phyloP scores from a whole-genome alignment of 1,140 invertebrate species.

The Brachionus sp. region DNA sequence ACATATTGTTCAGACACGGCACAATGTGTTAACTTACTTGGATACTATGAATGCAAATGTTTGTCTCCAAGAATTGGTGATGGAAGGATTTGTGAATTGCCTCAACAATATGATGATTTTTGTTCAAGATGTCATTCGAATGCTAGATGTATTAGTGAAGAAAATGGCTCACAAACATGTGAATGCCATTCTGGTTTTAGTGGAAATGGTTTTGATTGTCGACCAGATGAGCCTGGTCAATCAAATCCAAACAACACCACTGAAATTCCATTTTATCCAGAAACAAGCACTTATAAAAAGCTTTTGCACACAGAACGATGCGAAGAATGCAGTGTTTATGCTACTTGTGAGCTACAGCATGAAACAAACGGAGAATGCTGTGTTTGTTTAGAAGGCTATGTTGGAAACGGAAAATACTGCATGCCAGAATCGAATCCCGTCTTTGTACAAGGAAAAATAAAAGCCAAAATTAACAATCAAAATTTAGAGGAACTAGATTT shows the following conservation, averaged over 20 bases:
- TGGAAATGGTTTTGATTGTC: conserved; percentile 8
- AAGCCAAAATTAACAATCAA: neutral
- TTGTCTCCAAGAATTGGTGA: neutral
- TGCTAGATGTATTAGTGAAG: neutral
- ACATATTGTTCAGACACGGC: conserved; percentile 8
- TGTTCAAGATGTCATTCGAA: conserved; percentile 29
- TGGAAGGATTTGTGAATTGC: conserved; percentile 18
- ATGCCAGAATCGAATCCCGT: conserved; percentile 4
- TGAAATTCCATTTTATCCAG: neutral
- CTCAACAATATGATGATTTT: neutral
- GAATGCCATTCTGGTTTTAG: neutral
- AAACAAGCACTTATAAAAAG: neutral
- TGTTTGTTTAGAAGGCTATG: conserved; percentile 13
- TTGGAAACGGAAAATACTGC: conserved; percentile 41
- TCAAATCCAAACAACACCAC: neutral
- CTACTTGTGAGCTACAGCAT: conserved; percentile 11
- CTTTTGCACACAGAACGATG: neutral
- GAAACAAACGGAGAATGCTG: conserved; percentile 21
- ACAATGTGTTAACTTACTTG: conserved; percentile 25
- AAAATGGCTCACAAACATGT: neutral
- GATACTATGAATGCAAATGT: conserved; percentile 28
- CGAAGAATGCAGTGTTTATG: conserved; percentile 11
- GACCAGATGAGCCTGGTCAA: neutral
- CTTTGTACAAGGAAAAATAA: neutral
- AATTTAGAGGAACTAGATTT: conserved; percentile 21